Conservation (phyloP, 2,113 vertebrate genomes). For the Tychaedon coryphoeus region DNA sequence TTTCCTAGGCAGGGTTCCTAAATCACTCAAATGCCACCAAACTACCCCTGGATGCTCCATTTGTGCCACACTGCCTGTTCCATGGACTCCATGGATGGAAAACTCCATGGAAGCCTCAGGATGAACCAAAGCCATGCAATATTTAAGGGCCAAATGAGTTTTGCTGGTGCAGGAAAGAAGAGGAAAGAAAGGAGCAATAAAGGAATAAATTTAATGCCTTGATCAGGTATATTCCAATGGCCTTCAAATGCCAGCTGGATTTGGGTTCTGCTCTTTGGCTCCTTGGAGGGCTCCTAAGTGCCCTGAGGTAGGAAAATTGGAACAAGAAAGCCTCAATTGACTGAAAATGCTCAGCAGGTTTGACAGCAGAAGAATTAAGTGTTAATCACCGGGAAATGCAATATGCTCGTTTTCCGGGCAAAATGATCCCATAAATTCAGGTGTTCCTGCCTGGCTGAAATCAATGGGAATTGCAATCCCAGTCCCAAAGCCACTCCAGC, state of each 20-base stretch:
- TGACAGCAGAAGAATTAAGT: neutral
- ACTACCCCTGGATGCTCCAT: neutral
- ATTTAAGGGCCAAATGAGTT: neutral
- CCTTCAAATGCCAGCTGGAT: neutral
- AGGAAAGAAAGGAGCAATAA: neutral
- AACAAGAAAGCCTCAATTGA: neutral
- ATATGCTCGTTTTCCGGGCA: neutral
- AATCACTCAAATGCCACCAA: neutral
- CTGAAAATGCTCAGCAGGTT: neutral
- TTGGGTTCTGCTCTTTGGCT: neutral
- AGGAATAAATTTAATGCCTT: neutral
- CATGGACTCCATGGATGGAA: fast-evolving
- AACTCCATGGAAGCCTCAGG: neutral
- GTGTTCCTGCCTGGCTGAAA: neutral
- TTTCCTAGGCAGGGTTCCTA: neutral
- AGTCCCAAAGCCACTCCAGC: neutral
- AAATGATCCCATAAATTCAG: neutral
- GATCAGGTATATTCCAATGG: neutral
- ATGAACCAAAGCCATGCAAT: neutral
- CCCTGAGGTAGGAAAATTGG: neutral
- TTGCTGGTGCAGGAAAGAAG: neutral
- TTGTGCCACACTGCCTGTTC: neutral
- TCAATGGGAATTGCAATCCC: neutral
- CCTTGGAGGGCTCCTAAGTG: neutral
- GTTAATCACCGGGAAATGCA: neutral